These are phyloP conservation scores for Onthophagus sagittarius DNA, from an alignment of 2,888 invertebrate species.

Conservation along the genomic window DNA sequence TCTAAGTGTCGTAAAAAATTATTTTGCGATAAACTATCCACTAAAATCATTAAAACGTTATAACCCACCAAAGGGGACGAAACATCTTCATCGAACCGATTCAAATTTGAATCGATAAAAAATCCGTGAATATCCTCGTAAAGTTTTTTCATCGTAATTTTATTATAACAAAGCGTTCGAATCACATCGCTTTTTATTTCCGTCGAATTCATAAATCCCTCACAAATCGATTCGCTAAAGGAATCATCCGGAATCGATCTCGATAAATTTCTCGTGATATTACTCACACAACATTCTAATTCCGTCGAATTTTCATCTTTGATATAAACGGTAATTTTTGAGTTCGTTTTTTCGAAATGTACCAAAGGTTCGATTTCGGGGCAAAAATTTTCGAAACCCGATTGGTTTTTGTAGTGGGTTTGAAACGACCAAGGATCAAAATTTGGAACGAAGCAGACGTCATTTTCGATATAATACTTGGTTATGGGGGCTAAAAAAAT, in stretches of 20 bases:
- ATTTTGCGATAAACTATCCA: constrained; percentile 78
- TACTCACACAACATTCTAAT: constrained; percentile 34
- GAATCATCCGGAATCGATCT: not conserved
- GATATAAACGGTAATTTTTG: constrained; percentile 36
- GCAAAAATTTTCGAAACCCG: constrained; percentile 51
- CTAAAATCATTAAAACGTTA: constrained; percentile 73
- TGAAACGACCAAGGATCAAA: constrained; percentile 56
- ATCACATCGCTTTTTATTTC: constrained; percentile 49
- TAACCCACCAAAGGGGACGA: constrained; percentile 39
- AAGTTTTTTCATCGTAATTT: constrained; percentile 36
- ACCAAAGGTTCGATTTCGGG: constrained; percentile 42
- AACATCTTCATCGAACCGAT: constrained; percentile 47
- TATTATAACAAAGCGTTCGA: constrained; percentile 50
- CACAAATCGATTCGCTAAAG: constrained; percentile 49
- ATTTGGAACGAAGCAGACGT: constrained; percentile 60
- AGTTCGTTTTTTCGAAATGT: constrained; percentile 31
- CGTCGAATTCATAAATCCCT: constrained; percentile 45
- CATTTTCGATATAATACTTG: constrained; percentile 51
- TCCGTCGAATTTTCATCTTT: constrained; percentile 23
- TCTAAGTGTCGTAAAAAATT: constrained; percentile 74
- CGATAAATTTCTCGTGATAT: constrained; percentile 23
- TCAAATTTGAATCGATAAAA: constrained; percentile 48
- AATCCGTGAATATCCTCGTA: constrained; percentile 55
- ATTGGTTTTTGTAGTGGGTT: constrained; percentile 51
- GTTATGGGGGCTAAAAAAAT: not conserved